Conservation (phyloP, 2,797 vertebrate species). For the Gallinago nigripennis region DNA sequence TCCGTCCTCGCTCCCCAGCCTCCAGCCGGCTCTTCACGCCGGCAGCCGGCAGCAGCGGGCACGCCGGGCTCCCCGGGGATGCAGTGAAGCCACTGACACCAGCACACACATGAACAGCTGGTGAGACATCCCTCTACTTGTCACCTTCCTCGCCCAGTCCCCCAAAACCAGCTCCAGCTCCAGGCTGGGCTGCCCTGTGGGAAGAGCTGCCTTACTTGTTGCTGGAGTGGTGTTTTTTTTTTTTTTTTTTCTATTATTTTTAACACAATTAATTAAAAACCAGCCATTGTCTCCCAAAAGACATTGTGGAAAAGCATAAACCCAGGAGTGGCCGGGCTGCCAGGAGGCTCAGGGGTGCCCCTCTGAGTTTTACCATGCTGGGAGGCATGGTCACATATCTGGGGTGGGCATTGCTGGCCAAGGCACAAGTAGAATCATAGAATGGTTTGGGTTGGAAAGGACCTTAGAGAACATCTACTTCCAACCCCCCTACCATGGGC, state of each 20-base stretch:
- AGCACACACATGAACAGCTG: fast-evolving
- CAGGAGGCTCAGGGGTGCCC: background rate
- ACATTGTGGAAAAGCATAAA: background rate
- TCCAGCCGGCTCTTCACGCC: slow-evolving; percentile 46
- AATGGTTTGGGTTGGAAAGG: no score
- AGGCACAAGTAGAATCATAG: background rate
- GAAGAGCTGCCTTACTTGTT: background rate
- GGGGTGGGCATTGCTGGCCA: background rate
- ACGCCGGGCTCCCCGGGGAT: background rate
- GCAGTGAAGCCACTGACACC: background rate
- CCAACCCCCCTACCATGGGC: no score
- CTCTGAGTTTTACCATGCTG: fast-evolving
- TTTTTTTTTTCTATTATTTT: background rate
- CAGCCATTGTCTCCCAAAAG: background rate
- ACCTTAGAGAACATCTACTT: no score
- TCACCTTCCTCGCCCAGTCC: background rate
- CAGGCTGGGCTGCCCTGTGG: background rate
- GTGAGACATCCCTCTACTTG: background rate
- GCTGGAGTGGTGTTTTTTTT: background rate
- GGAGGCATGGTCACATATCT: background rate
- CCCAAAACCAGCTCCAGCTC: background rate
- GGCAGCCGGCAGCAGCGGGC: background rate
- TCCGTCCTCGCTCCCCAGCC: background rate
- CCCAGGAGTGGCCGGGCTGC: background rate
- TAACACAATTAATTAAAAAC: slow-evolving; percentile 45